Evolutionary conservation across 1,140 invertebrate genomes (phyloP).

Genomic region (Scaptomyza graminum): DNA sequence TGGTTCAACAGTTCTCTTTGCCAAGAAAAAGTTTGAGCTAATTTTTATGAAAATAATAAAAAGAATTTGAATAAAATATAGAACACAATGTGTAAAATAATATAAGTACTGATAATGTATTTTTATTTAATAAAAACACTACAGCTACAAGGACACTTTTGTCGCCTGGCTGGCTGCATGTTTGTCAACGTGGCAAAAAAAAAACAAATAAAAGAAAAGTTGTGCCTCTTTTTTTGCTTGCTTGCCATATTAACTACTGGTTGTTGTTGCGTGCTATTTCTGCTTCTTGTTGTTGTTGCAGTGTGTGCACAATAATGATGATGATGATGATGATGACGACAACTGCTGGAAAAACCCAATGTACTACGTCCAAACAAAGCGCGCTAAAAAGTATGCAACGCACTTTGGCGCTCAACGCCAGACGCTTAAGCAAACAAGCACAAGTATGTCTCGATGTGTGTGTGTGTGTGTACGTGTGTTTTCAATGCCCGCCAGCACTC

Average conservation of each 20-base stretch:
- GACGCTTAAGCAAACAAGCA: slow-evolving; percentile 38
- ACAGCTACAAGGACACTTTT: slow-evolving; percentile 56
- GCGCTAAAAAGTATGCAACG: slow-evolving; percentile 78
- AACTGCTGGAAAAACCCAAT: slow-evolving; percentile 70
- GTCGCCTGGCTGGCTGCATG: slow-evolving; percentile 59
- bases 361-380: slow-evolving; percentile 70
- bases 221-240: slow-evolving; percentile 10
- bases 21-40: too few relatives aligned
- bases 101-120: background rate
- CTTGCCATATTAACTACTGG: slow-evolving; percentile 38
- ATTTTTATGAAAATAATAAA: too few relatives aligned
- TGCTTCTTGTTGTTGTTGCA: slow-evolving; percentile 37
- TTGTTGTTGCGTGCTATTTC: slow-evolving; percentile 25
- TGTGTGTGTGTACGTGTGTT: slow-evolving; percentile 36
- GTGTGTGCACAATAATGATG: too few relatives aligned
- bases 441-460: background rate
- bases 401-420: slow-evolving; percentile 66
- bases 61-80: too few relatives aligned
- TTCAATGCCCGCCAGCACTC: slow-evolving; percentile 76
- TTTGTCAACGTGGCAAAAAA: slow-evolving; percentile 53
- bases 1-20: too few relatives aligned
- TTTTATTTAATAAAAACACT: background rate
- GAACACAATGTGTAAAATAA: too few relatives aligned
- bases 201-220: background rate
- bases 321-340: slow-evolving; percentile 32